phyloP scores from a whole-genome alignment of 2,888 invertebrate genomes.

The Dromius quadrimaculatus region DNA sequence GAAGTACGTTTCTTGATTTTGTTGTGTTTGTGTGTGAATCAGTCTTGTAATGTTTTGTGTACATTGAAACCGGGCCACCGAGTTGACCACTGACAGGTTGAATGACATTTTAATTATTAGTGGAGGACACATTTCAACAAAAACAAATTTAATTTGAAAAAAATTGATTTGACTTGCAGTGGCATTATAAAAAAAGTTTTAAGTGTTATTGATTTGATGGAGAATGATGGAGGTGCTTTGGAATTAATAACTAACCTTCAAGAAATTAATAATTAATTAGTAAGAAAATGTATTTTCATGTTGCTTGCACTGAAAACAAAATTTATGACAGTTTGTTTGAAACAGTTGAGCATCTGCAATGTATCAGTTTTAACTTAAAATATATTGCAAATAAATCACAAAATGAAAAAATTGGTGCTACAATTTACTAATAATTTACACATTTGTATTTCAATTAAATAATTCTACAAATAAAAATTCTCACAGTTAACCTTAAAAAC shows the following conservation, averaged over 20 bases:
- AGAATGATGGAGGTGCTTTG: not conserved
- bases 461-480: no score
- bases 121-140: not conserved
- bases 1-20: slow-evolving; percentile 7
- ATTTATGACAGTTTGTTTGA: no score
- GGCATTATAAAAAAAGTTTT: not conserved
- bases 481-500: no score
- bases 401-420: no score
- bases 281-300: no score
- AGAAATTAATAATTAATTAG: no score
- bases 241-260: not conserved
- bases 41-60: slow-evolving; percentile 41
- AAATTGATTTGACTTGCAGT: slow-evolving; percentile 5
- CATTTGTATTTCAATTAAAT: no score
- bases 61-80: slow-evolving; percentile 34
- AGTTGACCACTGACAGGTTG: slow-evolving; percentile 3
- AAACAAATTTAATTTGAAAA: not conserved
- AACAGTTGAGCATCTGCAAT: no score
- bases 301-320: no score
- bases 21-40: slow-evolving; percentile 12
- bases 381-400: no score
- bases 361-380: no score
- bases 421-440: no score
- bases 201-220: not conserved
- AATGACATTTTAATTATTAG: slow-evolving; percentile 28